Evolutionary conservation across 2,113 vertebrate species (phyloP).

Genomic region (Brachyhypopomus occidentalis): DNA sequence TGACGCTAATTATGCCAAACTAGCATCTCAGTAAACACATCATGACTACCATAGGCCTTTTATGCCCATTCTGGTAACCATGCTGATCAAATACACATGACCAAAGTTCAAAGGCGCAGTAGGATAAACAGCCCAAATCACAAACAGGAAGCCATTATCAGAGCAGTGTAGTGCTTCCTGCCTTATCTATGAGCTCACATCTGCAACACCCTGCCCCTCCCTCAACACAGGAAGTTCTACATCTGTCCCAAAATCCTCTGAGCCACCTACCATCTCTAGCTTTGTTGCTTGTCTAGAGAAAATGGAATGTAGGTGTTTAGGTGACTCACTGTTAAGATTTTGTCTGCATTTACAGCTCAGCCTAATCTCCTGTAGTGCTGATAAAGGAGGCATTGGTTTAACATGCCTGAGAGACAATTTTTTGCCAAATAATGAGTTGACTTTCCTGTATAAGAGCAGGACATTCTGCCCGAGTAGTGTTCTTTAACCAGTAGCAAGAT

Average conservation of each 20-base stretch:
- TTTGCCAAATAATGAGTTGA: not conserved
- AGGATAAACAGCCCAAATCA: conserved; percentile 61
- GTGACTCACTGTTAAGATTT: conserved; percentile 42
- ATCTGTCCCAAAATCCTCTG: conserved; percentile 61
- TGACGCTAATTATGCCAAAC: conserved; percentile 37
- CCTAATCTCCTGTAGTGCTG: conserved; percentile 26
- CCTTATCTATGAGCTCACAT: conserved; percentile 74
- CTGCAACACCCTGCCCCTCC: conserved; percentile 60
- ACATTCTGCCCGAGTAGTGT: not conserved
- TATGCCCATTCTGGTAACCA: not conserved
- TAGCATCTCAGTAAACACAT: conserved; percentile 34
- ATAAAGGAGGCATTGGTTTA: conserved; percentile 29
- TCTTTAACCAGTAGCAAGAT: no score
- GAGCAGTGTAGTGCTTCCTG: conserved; percentile 52
- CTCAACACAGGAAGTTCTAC: conserved; percentile 66
- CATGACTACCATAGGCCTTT: not conserved
- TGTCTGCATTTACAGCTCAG: conserved; percentile 24
- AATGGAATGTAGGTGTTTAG: conserved; percentile 57
- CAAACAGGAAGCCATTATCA: conserved; percentile 77
- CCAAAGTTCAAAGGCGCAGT: conserved; percentile 63
- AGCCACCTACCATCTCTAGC: conserved; percentile 47
- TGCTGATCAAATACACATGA: conserved; percentile 56
- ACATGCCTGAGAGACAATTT: not conserved
- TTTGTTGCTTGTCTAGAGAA: conserved; percentile 48
- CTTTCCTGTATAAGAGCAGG: not conserved